phyloP scores from a whole-genome alignment of 1,140 invertebrate species.

The Nephotettix cincticeps region DNA sequence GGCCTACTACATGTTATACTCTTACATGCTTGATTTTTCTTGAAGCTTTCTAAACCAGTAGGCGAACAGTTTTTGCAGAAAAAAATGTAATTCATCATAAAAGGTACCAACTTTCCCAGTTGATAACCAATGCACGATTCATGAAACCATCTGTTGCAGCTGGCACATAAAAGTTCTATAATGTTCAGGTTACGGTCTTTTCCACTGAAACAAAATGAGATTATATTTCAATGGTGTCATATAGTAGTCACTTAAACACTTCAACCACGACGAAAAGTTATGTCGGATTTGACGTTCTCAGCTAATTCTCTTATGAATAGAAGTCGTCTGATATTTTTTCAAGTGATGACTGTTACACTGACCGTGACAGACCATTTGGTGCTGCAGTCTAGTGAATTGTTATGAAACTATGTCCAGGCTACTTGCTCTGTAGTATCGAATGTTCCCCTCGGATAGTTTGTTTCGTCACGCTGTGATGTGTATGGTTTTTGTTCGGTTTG shows the following conservation, averaged over 20 bases:
- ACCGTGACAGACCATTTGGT: too few relatives aligned
- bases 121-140: slow-evolving; percentile 90
- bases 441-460: too few relatives aligned
- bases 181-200: slow-evolving; percentile 90
- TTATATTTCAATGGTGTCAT: neutral
- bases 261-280: neutral
- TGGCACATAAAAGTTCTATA: slow-evolving; percentile 86
- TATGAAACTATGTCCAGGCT: too few relatives aligned
- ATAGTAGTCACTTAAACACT: neutral
- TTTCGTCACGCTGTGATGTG: too few relatives aligned
- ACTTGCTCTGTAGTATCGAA: too few relatives aligned
- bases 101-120: slow-evolving; percentile 87
- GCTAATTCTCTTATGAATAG: neutral
- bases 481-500: too few relatives aligned
- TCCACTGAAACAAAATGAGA: slow-evolving; percentile 58
- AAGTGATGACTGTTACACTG: too few relatives aligned
- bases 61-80: slow-evolving; percentile 94
- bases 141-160: slow-evolving; percentile 90
- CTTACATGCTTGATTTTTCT: slow-evolving; percentile 90
- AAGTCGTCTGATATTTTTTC: too few relatives aligned
- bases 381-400: too few relatives aligned
- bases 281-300: neutral
- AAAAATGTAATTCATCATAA: slow-evolving; percentile 96
- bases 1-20: slow-evolving; percentile 36
- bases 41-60: slow-evolving; percentile 85